Conservation (phyloP, 2,888 invertebrate genomes). For the Scrobipalpa atriplicella region DNA sequence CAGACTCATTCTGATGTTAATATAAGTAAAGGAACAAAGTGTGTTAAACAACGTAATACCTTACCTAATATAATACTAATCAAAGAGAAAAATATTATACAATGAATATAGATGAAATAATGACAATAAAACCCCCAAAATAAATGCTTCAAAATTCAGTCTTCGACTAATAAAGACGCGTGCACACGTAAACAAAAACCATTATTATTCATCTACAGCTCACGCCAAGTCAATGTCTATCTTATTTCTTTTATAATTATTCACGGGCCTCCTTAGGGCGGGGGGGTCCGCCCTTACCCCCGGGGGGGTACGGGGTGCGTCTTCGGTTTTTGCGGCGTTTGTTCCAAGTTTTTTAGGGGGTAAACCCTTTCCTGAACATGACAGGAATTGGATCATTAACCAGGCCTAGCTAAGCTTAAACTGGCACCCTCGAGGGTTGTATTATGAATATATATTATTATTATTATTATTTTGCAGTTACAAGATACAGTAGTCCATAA, state of each 20-base stretch:
- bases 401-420: constrained; percentile 77
- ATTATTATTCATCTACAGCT: constrained; percentile 80
- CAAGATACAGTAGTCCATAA: neutral
- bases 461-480: constrained; percentile 26
- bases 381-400: constrained; percentile 83
- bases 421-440: constrained; percentile 53
- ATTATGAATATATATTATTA: constrained; percentile 42
- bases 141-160: neutral
- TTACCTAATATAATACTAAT: no score
- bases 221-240: constrained; percentile 82
- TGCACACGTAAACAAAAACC: constrained; percentile 78
- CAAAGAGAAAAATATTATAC: no score
- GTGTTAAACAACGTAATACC: no score
- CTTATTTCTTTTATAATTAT: constrained; percentile 83
- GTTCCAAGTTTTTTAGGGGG: constrained; percentile 83
- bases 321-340: constrained; percentile 83
- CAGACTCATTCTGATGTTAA: no score
- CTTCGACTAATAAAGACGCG: constrained; percentile 50
- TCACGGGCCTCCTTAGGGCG: constrained; percentile 68
- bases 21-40: no score
- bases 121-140: neutral
- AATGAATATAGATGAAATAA: no score
- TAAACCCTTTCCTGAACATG: constrained; percentile 82
- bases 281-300: constrained; percentile 39
- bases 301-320: constrained; percentile 68